Base-by-base conservation (phyloP, 2,113 vertebrate genomes). In the Nestor notabilis region DNA sequence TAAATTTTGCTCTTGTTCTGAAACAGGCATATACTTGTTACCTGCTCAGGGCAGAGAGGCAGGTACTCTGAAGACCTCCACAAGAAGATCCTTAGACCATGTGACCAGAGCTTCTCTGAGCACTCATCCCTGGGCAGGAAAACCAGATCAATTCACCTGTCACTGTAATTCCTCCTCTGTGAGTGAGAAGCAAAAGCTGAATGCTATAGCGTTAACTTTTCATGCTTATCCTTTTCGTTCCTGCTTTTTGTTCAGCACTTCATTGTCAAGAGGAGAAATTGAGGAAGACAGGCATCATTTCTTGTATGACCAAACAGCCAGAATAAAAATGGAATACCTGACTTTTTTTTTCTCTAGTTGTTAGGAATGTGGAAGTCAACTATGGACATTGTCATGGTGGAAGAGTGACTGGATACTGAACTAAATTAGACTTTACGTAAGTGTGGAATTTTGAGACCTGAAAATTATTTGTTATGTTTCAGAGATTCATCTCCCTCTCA, bases 141-240 rank as follows among this genome's bases (percentile, higher is more conserved):
- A 89, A 71, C 20, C 60, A 79, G 72, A 89, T 87, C 72, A 89
- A 21, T 92, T 87, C 87, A 84, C 91, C 91, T 82, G 89, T 89
- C 90, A 89, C 19, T 82, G 61, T 89, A 75, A 86, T 93, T 95
- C 58, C 77, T 90, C 21, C 29, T 21, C 28, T 37, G 47, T 47
- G 47, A 92, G 83, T 41, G 90, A 95, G 77, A 71, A 68, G 79
- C 50, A 90, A 93, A 92, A 78, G 9, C 60, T 0, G 0, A 90
- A 87, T 92, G 86, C 60, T 87, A 25, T 0, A 0, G 60, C 7
- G 2, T 82, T 78, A 81, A 81, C 39, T 75, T 83, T 63, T 81
- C 11, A 13, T 87, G 81, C 65, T 78, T 60, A 90, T 78, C 35
- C 17, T 87, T 94, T 96, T 89, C 3, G 10, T 84, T 95, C 90